Percentiles rank a stretch among this genome's conserved stretches.
Evolutionary conservation across 2,888 invertebrate genomes (phyloP).

Genomic region (Brachycybe producta): DNA sequence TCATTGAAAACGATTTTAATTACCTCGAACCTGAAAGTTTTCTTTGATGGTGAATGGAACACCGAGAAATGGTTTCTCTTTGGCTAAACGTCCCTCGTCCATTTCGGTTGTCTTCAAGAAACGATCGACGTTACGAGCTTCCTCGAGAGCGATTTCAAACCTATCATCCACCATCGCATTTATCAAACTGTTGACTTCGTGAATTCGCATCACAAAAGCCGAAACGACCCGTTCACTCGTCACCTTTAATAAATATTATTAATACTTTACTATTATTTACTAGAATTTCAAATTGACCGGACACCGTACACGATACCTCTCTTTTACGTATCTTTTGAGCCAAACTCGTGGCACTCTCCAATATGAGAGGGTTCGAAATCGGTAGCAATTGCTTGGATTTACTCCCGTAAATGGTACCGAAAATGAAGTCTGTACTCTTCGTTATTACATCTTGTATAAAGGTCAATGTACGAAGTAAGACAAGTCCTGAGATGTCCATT

Average conservation of each 20-base stretch:
- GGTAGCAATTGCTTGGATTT: conserved; percentile 51
- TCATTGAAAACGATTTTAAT: too few relatives aligned
- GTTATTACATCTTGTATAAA: conserved; percentile 27
- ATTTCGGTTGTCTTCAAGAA: conserved; percentile 46
- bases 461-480: neutral
- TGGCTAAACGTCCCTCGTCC: conserved; percentile 47
- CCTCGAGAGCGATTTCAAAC: conserved; percentile 59
- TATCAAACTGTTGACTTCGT: conserved; percentile 57
- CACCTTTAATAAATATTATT: conserved; percentile 39
- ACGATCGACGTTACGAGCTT: conserved; percentile 60
- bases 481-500: neutral
- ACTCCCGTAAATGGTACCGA: conserved; percentile 46
- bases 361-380: conserved; percentile 56
- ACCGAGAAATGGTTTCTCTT: conserved; percentile 47
- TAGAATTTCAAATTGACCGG: neutral
- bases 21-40: conserved; percentile 32
- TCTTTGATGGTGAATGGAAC: conserved; percentile 35
- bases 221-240: conserved; percentile 55
- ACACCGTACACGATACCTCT: conserved; percentile 42
- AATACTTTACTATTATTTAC: neutral
- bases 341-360: conserved; percentile 57
- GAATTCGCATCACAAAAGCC: conserved; percentile 62
- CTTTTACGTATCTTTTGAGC: conserved; percentile 63
- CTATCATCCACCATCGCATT: conserved; percentile 75
- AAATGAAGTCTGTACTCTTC: conserved; percentile 41